Evolutionary conservation across 2,797 vertebrate genomes (phyloP).

Genomic region (Acanthurus lineatus): DNA sequence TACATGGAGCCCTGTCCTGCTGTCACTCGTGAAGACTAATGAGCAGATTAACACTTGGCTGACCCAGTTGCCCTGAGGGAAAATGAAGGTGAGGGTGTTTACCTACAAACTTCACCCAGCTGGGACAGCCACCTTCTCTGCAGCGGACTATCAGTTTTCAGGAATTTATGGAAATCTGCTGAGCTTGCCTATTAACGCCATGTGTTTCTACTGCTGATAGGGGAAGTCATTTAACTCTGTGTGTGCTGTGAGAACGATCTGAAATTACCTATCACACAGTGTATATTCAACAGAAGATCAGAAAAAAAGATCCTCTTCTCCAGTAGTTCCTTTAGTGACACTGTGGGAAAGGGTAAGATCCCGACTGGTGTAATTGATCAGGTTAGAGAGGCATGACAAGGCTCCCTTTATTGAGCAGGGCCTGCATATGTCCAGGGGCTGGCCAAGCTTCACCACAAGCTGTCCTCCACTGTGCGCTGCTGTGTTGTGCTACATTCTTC

Average conservation of each 20-base stretch:
- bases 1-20: conserved; percentile 42
- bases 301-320: neutral
- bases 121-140: conserved; percentile 53
- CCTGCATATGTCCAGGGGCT: conserved; percentile 59
- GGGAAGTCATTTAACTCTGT: conserved; percentile 12
- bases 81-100: conserved; percentile 67
- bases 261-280: conserved; percentile 1
- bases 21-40: conserved; percentile 77
- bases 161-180: conserved; percentile 60
- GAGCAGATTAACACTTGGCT: conserved; percentile 80
- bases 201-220: conserved; percentile 12
- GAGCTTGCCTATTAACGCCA: conserved; percentile 42
- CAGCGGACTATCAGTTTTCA: conserved; percentile 33
- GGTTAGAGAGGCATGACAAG: conserved; percentile 64
- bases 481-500: conserved; percentile 63
- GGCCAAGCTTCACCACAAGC: conserved; percentile 47
- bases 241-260: conserved; percentile 1
- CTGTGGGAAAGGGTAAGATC: conserved; percentile 55
- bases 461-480: conserved; percentile 42
- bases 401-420: conserved; percentile 32
- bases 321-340: conserved; percentile 13
- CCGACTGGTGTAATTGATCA: conserved; percentile 57
- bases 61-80: conserved; percentile 73
- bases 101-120: conserved; percentile 74
- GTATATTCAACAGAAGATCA: neutral